phyloP scores from a whole-genome alignment of 2,888 invertebrate genomes.

The Cylindroiulus punctatus region DNA sequence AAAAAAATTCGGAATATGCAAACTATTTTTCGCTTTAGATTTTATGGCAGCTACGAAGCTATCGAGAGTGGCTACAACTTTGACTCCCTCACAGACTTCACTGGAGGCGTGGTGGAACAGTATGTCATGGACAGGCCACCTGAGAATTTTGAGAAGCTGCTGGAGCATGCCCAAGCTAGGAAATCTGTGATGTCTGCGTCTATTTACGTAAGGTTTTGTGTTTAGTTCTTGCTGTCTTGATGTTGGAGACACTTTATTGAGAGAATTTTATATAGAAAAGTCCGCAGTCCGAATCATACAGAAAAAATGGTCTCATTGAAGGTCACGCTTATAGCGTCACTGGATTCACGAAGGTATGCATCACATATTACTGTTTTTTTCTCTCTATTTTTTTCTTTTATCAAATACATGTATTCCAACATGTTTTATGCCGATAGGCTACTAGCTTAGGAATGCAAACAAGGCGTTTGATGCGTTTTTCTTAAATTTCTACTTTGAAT shows the following conservation, averaged over 20 bases:
- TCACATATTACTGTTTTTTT: no score
- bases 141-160: slow-evolving; percentile 84
- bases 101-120: slow-evolving; percentile 93
- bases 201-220: slow-evolving; percentile 73
- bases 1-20: background rate
- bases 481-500: background rate
- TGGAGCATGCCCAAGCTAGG: slow-evolving; percentile 89
- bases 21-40: slow-evolving; percentile 68
- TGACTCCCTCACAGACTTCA: slow-evolving; percentile 99
- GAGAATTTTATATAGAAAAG: slow-evolving; percentile 54
- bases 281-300: background rate
- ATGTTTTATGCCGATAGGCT: no score
- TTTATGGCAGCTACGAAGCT: slow-evolving; percentile 97
- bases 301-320: slow-evolving; percentile 79
- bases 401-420: no score
- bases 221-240: no score
- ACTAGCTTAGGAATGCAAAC: no score
- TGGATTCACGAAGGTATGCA: slow-evolving; percentile 78
- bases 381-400: no score
- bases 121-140: slow-evolving; percentile 86
- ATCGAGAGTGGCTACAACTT: slow-evolving; percentile 96
- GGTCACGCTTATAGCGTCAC: slow-evolving; percentile 96
- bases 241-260: no score
- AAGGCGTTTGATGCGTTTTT: no score
- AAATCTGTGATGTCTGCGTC: slow-evolving; percentile 93